Evolutionary conservation across 2,113 vertebrate species (phyloP).

Genomic region (Festucalex cinctus): DNA sequence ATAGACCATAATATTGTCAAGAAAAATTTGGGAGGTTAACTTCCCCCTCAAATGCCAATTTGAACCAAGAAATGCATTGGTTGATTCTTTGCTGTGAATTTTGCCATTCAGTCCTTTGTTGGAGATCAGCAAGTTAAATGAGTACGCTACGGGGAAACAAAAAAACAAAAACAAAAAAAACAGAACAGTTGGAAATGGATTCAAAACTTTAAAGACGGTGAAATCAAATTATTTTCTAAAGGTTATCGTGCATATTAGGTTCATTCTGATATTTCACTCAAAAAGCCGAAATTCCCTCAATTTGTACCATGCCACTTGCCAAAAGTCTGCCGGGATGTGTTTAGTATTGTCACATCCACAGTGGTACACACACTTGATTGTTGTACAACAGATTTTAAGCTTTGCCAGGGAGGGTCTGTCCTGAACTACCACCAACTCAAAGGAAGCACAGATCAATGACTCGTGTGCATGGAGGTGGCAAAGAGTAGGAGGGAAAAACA

Average conservation of each 20-base stretch:
- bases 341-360: neutral
- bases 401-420: conserved; percentile 22
- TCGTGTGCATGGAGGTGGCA: conserved; percentile 33
- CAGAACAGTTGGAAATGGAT: neutral
- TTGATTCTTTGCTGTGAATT: neutral
- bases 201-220: neutral
- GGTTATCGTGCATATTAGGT: neutral
- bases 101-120: neutral
- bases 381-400: conserved; percentile 5
- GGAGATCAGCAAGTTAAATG: neutral
- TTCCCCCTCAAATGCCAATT: neutral
- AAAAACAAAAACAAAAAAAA: neutral
- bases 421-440: conserved; percentile 26
- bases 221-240: neutral
- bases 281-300: too few species aligned
- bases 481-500: conserved; percentile 26
- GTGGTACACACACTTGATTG: neutral
- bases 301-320: neutral
- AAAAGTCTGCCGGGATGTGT: neutral
- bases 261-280: neutral
- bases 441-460: conserved; percentile 42
- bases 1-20: too few species aligned
- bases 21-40: too few species aligned
- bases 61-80: neutral
- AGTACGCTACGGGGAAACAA: too few species aligned